Evolutionary conservation across 2,113 vertebrate species (phyloP), one percentile per base, ranked within the genome.

Genomic region (Okapia johnstoni): DNA sequence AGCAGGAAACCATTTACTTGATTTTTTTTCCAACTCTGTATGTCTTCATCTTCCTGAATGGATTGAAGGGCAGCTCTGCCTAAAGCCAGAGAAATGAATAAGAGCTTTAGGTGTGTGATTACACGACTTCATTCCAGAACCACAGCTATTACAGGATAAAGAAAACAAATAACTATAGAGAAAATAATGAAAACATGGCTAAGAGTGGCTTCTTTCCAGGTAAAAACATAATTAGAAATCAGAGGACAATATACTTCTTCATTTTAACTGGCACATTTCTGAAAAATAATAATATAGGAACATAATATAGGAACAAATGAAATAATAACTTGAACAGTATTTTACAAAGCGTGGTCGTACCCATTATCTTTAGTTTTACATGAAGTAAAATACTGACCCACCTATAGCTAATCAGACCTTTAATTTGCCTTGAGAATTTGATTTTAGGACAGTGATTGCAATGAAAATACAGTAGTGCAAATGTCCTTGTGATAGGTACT

Each of bases 401-500:
- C 55, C 95, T 90, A 85, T 94, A 89, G 86, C 70, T 93, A 93
- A 93, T 96, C 73, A 96, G 73, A 93, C 70, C 86, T 84, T 95
- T 94, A 73, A 88, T 94, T 61, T 88, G 30, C 70, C 25, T 95
- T 94, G n/a, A 19, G 55, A 77, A 70, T 88, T 98, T 93, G 60
- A 94, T 79, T 88, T 88, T 87, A 89, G 55, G 52, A 63, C 93
- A 96, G 89, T 89, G 40, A 43, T 80, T 94, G n/a, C 36, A 80
- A 90, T 6, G 43, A 93, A 60, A 85, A 89, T 83, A 33, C 8
- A 48, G 21, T 4, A 93, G 50, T 83, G n/a, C 43, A 76, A 85
- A 93, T 93, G 46, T 86, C 79, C 92, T 13, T 89, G 46, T 54
- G 43, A 81, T 7, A 66, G 50, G 55, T n/a, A 70, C 52, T 93